Percentiles rank a stretch among this genome's conserved stretches.
These are phyloP conservation scores for Lophochroa leadbeateri DNA, from an alignment of 2,113 vertebrate genomes.

Conservation along the genomic window DNA sequence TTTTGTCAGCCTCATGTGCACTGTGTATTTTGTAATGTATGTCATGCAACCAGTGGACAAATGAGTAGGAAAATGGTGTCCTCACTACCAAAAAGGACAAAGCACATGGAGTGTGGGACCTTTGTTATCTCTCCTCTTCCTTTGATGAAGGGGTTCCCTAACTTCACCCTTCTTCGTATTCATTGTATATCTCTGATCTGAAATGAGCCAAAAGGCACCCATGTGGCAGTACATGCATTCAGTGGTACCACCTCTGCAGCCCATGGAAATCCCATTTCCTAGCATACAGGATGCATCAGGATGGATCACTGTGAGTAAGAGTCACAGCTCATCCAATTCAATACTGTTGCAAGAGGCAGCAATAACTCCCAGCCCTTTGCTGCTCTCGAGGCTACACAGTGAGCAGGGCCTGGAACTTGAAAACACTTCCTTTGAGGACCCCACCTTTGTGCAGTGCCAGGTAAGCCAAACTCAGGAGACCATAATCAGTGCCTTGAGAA, in stretches of 20 bases:
- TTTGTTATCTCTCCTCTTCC: neutral
- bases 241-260: neutral
- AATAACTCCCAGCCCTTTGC: neutral
- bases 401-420: neutral
- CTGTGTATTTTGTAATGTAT: too few species aligned
- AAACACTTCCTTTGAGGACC: neutral
- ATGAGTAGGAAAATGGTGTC: too few species aligned
- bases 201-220: neutral
- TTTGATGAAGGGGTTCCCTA: neutral
- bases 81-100: neutral
- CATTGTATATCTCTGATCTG: neutral
- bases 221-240: neutral
- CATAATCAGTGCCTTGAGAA: neutral
- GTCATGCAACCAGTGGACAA: too few species aligned
- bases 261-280: neutral
- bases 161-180: neutral
- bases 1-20: too few species aligned
- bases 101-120: neutral
- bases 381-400: neutral
- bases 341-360: neutral
- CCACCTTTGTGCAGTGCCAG: neutral
- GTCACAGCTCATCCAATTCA: neutral
- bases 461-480: neutral
- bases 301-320: neutral
- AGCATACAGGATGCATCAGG: neutral